phyloP scores from a whole-genome alignment of 2,888 invertebrate species.

The Rhagophthalmus giganteus region DNA sequence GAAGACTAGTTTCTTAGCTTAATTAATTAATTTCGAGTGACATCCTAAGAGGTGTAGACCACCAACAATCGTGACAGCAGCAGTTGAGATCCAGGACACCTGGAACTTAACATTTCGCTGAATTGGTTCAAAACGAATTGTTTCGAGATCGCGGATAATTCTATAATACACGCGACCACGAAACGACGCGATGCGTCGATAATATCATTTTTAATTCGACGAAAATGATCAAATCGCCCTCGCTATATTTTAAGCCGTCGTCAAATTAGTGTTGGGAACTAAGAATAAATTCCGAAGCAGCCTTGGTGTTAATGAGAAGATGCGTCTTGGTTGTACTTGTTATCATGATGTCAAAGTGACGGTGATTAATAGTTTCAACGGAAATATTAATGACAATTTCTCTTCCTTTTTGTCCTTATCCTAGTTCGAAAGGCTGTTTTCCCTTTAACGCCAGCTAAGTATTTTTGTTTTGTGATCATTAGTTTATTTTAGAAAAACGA shows the following conservation, averaged over 20 bases:
- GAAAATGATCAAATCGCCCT: background rate
- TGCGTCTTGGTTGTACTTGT: slow-evolving; percentile 21
- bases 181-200: background rate
- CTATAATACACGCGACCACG: background rate
- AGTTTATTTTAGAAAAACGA: background rate
- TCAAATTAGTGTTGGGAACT: background rate
- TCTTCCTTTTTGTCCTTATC: slow-evolving; percentile 1
- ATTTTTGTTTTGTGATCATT: background rate
- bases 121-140: background rate
- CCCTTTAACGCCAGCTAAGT: background rate
- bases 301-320: slow-evolving; percentile 21
- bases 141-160: background rate
- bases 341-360: slow-evolving; percentile 22
- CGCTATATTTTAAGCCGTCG: background rate
- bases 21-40: background rate
- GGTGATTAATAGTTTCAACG: slow-evolving; percentile 20
- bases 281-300: background rate
- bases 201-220: background rate
- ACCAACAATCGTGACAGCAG: background rate
- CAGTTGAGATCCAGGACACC: background rate
- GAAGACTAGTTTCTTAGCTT: background rate
- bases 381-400: slow-evolving; percentile 17
- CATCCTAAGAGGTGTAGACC: background rate
- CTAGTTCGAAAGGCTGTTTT: slow-evolving; percentile 3
- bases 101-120: background rate